Conservation (phyloP, 2,888 invertebrate species). For the Drosophila robusta region DNA sequence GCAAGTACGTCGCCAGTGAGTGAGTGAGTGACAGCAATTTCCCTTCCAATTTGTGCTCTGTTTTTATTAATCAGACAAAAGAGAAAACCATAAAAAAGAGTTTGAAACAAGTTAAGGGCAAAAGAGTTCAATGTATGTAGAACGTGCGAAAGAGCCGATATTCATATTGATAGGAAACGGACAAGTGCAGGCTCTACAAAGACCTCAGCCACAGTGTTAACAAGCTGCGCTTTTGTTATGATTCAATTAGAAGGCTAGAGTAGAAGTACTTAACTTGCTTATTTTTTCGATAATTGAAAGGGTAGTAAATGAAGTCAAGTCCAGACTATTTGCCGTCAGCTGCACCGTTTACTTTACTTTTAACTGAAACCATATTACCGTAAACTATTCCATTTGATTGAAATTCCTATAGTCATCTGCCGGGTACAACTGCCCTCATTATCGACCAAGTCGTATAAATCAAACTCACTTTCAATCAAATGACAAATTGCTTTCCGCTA, state of each 20-base stretch:
- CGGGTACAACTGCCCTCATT: conserved; percentile 31
- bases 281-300: conserved; percentile 4
- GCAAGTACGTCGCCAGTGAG: conserved; percentile 45
- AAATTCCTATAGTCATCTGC: conserved; percentile 4
- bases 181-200: background rate
- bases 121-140: conserved; percentile 35
- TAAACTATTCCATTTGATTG: background rate
- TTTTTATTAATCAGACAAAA: conserved; percentile 68
- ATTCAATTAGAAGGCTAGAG: conserved; percentile 1
- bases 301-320: background rate
- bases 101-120: conserved; percentile 27
- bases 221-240: background rate
- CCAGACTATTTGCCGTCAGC: background rate
- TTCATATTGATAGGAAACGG: conserved; percentile 8
- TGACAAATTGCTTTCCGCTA: conserved; percentile 78
- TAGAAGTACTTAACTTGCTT: background rate
- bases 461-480: conserved; percentile 73
- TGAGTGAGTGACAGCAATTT: conserved; percentile 79
- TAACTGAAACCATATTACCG: conserved; percentile 1
- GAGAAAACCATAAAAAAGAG: conserved; percentile 32
- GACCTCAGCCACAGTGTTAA: background rate
- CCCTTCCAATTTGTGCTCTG: conserved; percentile 72
- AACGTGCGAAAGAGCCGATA: conserved; percentile 24
- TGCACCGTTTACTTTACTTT: background rate
- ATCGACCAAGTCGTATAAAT: conserved; percentile 49